These are phyloP conservation scores for Diglossa brunneiventris DNA, from an alignment of 2,113 vertebrate genomes.

Conservation along the genomic window DNA sequence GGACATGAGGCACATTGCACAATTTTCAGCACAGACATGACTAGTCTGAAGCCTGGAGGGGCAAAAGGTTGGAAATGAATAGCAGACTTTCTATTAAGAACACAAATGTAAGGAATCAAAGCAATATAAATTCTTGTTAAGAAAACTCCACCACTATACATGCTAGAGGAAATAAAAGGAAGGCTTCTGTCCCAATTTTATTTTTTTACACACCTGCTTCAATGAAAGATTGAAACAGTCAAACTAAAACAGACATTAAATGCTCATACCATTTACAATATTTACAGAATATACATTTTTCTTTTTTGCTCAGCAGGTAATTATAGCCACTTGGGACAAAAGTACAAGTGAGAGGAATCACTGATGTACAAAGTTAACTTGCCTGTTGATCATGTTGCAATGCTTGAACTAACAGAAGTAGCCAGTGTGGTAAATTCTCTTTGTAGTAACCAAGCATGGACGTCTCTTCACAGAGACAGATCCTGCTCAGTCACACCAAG, in stretches of 20 bases:
- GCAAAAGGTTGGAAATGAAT: neutral
- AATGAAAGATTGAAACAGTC: constrained; percentile 57
- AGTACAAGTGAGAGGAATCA: constrained; percentile 31
- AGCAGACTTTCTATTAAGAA: neutral
- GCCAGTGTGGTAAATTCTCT: neutral
- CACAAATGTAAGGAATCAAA: neutral
- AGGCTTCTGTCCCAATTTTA: constrained; percentile 22
- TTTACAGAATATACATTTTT: constrained; percentile 44
- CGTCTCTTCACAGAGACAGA: neutral
- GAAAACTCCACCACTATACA: neutral
- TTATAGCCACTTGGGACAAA: constrained; percentile 18
- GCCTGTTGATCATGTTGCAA: neutral
- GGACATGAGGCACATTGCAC: neutral
- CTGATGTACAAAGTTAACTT: neutral
- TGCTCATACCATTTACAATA: constrained; percentile 32
- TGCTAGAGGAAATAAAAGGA: neutral
- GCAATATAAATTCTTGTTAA: neutral
- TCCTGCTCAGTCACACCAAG: neutral
- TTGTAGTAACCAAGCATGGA: neutral
- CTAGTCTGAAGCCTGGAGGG: neutral
- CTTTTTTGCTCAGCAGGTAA: neutral
- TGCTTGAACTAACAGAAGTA: neutral
- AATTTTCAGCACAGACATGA: neutral
- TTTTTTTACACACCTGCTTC: constrained; percentile 33
- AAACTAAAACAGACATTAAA: constrained; percentile 27